Conservation (phyloP, 2,113 vertebrate species). For the Anoplopoma fimbria region DNA sequence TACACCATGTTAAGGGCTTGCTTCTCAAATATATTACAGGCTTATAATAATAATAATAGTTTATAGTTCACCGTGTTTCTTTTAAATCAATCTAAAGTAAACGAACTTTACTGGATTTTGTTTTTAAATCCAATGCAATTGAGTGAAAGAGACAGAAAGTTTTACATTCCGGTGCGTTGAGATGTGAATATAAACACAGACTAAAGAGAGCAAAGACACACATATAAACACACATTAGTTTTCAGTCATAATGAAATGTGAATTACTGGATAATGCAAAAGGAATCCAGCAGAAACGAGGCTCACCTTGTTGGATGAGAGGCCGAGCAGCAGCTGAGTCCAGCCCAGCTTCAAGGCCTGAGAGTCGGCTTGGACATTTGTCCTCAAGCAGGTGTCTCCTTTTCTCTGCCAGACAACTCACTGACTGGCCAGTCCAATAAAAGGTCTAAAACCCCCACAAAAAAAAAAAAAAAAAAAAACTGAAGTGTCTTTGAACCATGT, state of each 20-base stretch:
- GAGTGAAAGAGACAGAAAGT: no score
- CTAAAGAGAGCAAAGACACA: background rate
- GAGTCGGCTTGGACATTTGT: conserved; percentile 8
- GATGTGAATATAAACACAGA: background rate
- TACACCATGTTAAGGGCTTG: background rate
- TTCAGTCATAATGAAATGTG: background rate
- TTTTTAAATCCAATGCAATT: background rate
- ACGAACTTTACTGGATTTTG: no score
- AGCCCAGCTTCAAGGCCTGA: no score
- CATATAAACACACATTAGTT: background rate
- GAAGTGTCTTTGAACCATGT: conserved; percentile 44
- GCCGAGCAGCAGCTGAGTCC: conserved; percentile 12
- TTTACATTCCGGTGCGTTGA: background rate
- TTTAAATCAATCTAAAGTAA: background rate
- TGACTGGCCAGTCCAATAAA: conserved; percentile 65
- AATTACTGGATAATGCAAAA: background rate
- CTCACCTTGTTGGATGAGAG: background rate
- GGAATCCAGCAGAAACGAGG: background rate
- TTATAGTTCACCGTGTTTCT: background rate
- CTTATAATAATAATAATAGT: background rate
- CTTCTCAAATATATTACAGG: no score
- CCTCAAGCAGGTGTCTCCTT: conserved; percentile 39
- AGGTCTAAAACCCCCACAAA: background rate
- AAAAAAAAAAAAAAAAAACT: no score
- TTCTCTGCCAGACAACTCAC: conserved; percentile 6